Conservation (phyloP, 2,113 vertebrate genomes). For the Spermophilus dauricus region DNA sequence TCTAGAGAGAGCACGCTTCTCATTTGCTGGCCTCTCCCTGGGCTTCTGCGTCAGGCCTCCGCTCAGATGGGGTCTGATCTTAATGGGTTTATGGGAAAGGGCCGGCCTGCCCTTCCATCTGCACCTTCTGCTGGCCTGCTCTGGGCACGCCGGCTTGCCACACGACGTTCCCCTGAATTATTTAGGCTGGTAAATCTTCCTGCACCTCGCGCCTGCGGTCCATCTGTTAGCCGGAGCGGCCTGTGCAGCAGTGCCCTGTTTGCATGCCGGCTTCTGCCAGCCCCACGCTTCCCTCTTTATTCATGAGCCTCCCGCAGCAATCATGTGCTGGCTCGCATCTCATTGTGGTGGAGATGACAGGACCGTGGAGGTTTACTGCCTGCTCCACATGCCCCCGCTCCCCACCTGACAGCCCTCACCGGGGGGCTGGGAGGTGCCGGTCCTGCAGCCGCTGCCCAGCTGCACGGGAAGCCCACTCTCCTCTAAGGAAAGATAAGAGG, state of each 20-base stretch:
- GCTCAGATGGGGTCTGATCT: constrained; percentile 87
- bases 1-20: constrained; percentile 87
- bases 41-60: constrained; percentile 87
- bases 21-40: constrained; percentile 84
- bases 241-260: constrained; percentile 90
- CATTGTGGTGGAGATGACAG: constrained; percentile 89
- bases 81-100: constrained; percentile 91
- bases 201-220: constrained; percentile 92
- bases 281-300: constrained; percentile 87
- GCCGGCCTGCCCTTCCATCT: constrained; percentile 92
- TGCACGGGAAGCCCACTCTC: background rate
- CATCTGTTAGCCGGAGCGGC: constrained; percentile 91
- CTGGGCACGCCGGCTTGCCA: constrained; percentile 88
- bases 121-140: constrained; percentile 90
- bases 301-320: constrained; percentile 90
- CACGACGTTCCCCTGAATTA: constrained; percentile 91
- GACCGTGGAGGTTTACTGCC: constrained; percentile 89
- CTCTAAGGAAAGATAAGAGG: constrained; percentile 68
- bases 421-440: constrained; percentile 72
- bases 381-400: constrained; percentile 87
- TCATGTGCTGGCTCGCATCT: constrained; percentile 88
- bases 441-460: constrained; percentile 71
- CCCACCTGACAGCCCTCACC: constrained; percentile 85
- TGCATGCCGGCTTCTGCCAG: constrained; percentile 90
- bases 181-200: constrained; percentile 92